Evolutionary conservation across 1,140 invertebrate genomes (phyloP), one percentile per base, ranked within the genome.

Genomic region (Drosophila sucinea): DNA sequence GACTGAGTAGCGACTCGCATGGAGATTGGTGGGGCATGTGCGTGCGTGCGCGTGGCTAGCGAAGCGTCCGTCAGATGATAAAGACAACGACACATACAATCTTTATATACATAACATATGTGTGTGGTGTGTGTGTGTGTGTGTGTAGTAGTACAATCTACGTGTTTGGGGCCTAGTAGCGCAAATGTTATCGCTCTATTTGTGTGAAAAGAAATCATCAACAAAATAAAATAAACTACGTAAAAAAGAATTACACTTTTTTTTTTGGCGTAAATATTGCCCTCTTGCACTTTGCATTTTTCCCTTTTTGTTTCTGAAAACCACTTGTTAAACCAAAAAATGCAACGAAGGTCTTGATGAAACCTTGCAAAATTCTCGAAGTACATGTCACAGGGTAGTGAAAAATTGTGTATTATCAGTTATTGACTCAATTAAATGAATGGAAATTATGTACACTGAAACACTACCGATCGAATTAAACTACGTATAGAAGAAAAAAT

Each of bases 11-110:
- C 17, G 17, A 17, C 17, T 17, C 17, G 25, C 61, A 3, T 5
- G 17, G 33, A 23, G 32, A 33, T 33, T 33, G 57, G 67, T 70
- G 66, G 73, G 33, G 72, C 73, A 70, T 76, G 65, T 76, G 65
- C 58, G 65, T 76, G 65, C 58, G 72, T 76, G 73, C 65, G 72
- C 64, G 64, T 75, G 66, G 57, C 55, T 7, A 38, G 33, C 32
- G 10, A 4, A 60, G n/a, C 58, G 27, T 23, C 44, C 70, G 75
- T 77, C 61, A 61, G 75, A 78, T 78, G 74, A 77, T 77, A 77
- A 77, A 57, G 75, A 27, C 68, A 57, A 76, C 30, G 35, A 69
- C 54, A 33, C n/a, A 27, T 38, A 55, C 70, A 60, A 40, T 56
- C 41, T 63, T 11, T 35, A 58, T 54, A 41, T 54, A 66, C 38